Evolutionary conservation across 2,888 invertebrate genomes (phyloP), one percentile per base, ranked within the genome.

Genomic region (Tachystola acroxantha): DNA sequence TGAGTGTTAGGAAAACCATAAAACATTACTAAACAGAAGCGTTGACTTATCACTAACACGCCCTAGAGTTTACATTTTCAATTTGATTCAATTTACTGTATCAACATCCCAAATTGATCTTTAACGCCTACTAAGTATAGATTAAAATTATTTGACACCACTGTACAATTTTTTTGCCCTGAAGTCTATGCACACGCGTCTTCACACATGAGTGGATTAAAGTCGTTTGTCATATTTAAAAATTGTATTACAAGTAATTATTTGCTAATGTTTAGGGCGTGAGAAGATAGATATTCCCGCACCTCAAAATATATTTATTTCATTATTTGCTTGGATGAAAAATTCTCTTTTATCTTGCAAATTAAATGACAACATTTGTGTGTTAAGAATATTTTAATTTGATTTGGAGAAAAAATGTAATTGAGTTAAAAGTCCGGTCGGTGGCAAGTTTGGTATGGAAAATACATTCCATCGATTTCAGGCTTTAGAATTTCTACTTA

Each of bases 1-100:
- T 78, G 80, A 68, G 65, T 85, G 82, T 84, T 78, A 80, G 72
- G 61, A 54, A 80, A 80, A 77, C 80, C 80, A 82, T 81, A 82
- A 70, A 78, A 79, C 74, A 76, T 63, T 45, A 53, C 67, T 71
- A 71, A 72, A 75, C 61, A 65, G 57, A 54, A 53, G 48, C 57
- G 57, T 64, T 64, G 60, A 64, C 60, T 53, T 57, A 57, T 72
- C 65, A 64, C 41, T 53, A 67, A 61, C 66, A 79, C 79, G 76
- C 81, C 82, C 77, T 65, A 47, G 41, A 74, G 74, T 75, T 79
- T 74, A 76, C 60, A 74, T 68, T 66, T n/a, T 64, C 58, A 71
- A 70, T 78, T 74, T 59, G 55, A 74, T 72, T 72, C 67, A 58
- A 56, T 25, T 25, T n/a, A 5, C 28, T 36, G 2, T 14, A 5